Conservation (phyloP, 2,113 vertebrate genomes). For the Vombatus ursinus region DNA sequence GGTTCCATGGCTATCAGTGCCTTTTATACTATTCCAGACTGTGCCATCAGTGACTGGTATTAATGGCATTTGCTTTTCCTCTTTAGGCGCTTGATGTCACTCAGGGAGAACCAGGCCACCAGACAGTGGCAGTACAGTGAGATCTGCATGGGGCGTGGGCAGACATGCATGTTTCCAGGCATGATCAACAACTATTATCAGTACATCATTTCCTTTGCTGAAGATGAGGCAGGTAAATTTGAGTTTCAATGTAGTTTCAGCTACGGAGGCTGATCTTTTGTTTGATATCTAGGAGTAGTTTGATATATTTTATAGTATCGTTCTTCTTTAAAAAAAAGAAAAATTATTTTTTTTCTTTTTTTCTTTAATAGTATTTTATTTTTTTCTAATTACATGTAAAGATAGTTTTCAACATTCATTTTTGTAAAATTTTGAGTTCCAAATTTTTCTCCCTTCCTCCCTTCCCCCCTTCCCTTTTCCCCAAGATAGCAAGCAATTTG, state of each 20-base stretch:
- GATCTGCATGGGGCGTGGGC: conserved; percentile 94
- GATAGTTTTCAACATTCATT: no score
- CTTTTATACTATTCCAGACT: background rate
- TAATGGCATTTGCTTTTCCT: conserved; percentile 36
- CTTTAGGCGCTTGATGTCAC: conserved; percentile 92
- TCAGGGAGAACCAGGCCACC: conserved; percentile 86
- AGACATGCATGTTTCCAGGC: conserved; percentile 93
- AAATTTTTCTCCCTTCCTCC: background rate
- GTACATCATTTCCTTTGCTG: conserved; percentile 96
- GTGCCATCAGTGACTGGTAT: background rate
- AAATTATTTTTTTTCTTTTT: no score
- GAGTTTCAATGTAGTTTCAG: background rate
- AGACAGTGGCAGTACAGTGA: conserved; percentile 91
- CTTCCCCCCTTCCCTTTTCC: accelerated
- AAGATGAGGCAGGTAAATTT: conserved; percentile 95
- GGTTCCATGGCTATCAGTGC: background rate
- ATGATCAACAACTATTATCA: conserved; percentile 96
- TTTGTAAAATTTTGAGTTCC: no score
- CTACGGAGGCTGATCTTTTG: accelerated
- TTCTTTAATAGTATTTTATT: no score
- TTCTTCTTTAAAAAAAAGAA: background rate
- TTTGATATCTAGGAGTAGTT: background rate
- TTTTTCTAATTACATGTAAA: no score
- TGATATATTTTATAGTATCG: background rate
- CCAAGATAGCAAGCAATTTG: no score